Evolutionary conservation across 2,113 vertebrate genomes (phyloP), one percentile per base, ranked within the genome.

Genomic region (Polypterus senegalus): DNA sequence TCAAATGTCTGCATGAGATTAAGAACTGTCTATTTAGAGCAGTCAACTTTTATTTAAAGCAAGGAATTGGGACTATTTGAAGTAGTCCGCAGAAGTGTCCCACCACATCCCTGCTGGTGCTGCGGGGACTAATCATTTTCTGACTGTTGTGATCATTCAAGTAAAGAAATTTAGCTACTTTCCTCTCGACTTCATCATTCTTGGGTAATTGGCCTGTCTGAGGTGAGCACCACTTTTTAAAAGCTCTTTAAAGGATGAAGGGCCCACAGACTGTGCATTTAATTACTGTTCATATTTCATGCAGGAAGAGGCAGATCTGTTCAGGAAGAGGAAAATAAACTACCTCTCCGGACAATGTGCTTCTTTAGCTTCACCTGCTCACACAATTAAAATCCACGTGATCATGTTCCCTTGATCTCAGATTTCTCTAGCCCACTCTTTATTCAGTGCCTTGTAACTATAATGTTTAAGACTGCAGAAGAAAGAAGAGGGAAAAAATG

Each of bases 1-100:
- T 97, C 93, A 95, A 93, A 96, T 93, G 92, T 92, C 89, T 90
- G 83, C 84, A 88, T 83, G 89, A 97, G 94, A 97, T 97, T 97
- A 97, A 93, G 94, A 92, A 87, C 82, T 93, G 94, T 91, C 90
- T 85, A 90, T 92, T 93, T 92, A 91, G 89, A 89, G 81, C 87
- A 88, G 91, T 93, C 89, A 92, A 88, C 89, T 93, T 94, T 92
- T 94, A 92, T 96, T 95, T 91, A 88, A 92, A 88, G 86, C 84
- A 86, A 89, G 85, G 78, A 89, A 87, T 83, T 81, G 70, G 76
- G 83, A 84, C 81, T 87, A 93, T 94, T 97, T 97, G 93, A 97
- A 93, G 92, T 94, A 78, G 84, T 93, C 88, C 89, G 83, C 81
- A 78, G 80, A 75, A 85, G 86, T 79, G 83, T 91, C 88, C 86